A percentile compares a stretch with the other conserved stretches of the same genome.
Conservation (phyloP, 2,113 vertebrate genomes). For the Microtus richardsoni region DNA sequence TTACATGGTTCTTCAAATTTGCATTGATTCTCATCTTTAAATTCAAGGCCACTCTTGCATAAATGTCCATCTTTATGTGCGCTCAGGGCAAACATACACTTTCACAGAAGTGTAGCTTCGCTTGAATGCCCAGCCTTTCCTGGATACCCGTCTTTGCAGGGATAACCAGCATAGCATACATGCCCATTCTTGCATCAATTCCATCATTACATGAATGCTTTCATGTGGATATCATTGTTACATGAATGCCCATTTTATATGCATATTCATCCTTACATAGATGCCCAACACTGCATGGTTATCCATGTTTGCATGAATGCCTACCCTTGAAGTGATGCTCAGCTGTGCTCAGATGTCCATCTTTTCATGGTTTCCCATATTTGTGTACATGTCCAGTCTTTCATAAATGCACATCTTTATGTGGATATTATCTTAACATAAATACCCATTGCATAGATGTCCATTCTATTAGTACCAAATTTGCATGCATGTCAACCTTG, state of each 20-base stretch:
- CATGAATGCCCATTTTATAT: background rate
- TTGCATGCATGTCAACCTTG: background rate
- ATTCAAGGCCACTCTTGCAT: background rate
- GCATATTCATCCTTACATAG: too few species aligned
- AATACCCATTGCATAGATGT: background rate
- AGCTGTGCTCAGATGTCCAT: background rate
- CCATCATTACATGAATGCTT: background rate
- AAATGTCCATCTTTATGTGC: background rate
- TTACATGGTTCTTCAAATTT: background rate
- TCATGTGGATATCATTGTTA: background rate
- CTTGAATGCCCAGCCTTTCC: rapidly evolving
- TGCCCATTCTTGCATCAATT: background rate
- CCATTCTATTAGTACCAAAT: background rate
- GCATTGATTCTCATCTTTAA: background rate
- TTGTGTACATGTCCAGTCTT: too few species aligned
- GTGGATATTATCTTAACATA: too few species aligned
- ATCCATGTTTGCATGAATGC: background rate
- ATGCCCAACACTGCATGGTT: background rate
- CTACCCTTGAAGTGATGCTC: too few species aligned
- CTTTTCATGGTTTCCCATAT: background rate
- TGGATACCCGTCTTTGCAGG: rapidly evolving
- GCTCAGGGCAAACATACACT: background rate
- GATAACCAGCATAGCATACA: background rate
- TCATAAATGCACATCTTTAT: background rate
- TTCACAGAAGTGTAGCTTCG: background rate